A percentile compares a stretch with the other conserved stretches of the same genome.
phyloP scores from a whole-genome alignment of 2,113 vertebrate species.

The Colinus virginianus region DNA sequence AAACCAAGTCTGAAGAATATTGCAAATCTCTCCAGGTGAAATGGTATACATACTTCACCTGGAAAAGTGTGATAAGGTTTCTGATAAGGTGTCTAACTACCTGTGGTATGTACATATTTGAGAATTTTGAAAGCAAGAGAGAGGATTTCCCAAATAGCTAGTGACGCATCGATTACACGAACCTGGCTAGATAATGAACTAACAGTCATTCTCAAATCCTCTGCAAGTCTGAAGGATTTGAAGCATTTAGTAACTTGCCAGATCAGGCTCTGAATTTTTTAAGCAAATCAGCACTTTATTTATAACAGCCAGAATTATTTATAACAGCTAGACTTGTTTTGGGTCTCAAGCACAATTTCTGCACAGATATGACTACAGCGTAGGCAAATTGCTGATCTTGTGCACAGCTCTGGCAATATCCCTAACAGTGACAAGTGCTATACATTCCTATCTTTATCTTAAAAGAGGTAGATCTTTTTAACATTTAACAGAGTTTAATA shows the following conservation, averaged over 20 bases:
- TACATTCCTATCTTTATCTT: conserved; percentile 33
- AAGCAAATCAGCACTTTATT: conserved; percentile 40
- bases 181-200: background rate
- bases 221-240: background rate
- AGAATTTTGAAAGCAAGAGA: background rate
- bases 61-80: background rate
- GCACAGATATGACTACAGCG: background rate
- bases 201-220: background rate
- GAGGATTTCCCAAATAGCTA: background rate
- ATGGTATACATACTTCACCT: background rate
- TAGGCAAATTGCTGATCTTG: conserved; percentile 16
- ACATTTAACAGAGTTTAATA: conserved; percentile 40
- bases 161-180: background rate
- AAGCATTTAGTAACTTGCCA: background rate
- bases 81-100: background rate
- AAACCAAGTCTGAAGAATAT: background rate
- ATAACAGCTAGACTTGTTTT: conserved; percentile 27
- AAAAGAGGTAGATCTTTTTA: conserved; percentile 35
- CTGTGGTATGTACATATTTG: background rate
- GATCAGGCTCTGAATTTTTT: background rate
- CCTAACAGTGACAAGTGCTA: conserved; percentile 38
- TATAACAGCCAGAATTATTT: conserved; percentile 50
- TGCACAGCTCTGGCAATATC: conserved; percentile 44
- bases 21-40: background rate
- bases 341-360: conserved; percentile 43